A percentile compares a stretch with the other conserved stretches of the same genome.
Evolutionary conservation across 2,797 vertebrate genomes (phyloP).

Genomic region (Cryptoprocta ferox): DNA sequence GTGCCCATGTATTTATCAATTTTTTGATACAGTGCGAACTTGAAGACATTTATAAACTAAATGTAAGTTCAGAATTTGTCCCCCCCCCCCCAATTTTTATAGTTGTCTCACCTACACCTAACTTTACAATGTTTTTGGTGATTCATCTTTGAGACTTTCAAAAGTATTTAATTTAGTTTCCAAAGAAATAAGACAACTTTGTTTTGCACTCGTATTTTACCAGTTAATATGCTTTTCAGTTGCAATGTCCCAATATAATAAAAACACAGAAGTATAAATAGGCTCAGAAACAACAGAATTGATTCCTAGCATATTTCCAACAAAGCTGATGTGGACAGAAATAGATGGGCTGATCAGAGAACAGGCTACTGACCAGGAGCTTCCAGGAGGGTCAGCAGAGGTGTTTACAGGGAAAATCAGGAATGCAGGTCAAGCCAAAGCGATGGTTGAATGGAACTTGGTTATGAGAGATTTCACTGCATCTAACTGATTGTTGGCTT

Average conservation of each 20-base stretch:
- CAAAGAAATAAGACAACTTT: background rate
- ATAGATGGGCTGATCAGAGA: background rate
- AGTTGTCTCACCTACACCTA: background rate
- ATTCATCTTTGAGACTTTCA: background rate
- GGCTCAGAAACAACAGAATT: background rate
- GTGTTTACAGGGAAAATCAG: background rate
- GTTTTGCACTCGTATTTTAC: background rate
- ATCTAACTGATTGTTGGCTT: background rate
- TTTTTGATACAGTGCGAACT: conserved; percentile 17
- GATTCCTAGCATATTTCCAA: background rate
- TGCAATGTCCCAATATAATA: background rate
- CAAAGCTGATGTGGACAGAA: background rate
- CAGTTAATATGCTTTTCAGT: background rate
- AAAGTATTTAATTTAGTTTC: conserved; percentile 52
- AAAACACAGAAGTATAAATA: background rate
- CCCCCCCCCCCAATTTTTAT: background rate
- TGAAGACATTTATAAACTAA: conserved; percentile 41
- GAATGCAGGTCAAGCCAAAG: background rate
- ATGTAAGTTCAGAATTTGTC: background rate
- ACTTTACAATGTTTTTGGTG: background rate
- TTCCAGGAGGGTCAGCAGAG: background rate
- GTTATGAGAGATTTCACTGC: background rate
- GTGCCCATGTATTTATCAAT: background rate
- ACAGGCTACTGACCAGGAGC: background rate
- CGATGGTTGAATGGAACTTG: background rate